phyloP scores from a whole-genome alignment of 2,113 vertebrate species.

The Aspidoscelis tigris region DNA sequence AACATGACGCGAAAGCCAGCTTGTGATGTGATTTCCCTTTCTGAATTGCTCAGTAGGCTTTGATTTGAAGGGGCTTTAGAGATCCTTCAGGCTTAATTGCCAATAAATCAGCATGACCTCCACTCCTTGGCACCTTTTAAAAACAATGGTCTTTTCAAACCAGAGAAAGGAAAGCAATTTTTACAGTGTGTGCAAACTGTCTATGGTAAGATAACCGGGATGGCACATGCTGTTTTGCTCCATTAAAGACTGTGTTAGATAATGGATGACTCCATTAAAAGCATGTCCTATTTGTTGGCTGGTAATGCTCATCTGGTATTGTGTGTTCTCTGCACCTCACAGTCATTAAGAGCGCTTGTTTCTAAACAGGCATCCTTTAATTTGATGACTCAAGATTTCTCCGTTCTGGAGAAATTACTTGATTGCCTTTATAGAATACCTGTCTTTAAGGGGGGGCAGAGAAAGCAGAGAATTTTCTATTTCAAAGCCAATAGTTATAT shows the following conservation, averaged over 20 bases:
- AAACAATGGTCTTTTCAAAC: slow-evolving; percentile 90
- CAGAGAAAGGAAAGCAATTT: slow-evolving; percentile 92
- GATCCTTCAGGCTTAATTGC: slow-evolving; percentile 95
- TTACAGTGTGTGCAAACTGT: slow-evolving; percentile 85
- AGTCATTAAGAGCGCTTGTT: slow-evolving; percentile 8
- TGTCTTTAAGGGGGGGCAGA: not conserved
- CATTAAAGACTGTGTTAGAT: slow-evolving; percentile 81
- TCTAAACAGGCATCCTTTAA: slow-evolving; percentile 51
- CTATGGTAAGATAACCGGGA: slow-evolving; percentile 84
- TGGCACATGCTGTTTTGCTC: slow-evolving; percentile 76
- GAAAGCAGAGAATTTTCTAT: not conserved
- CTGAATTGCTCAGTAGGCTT: slow-evolving; percentile 73
- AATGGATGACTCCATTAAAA: slow-evolving; percentile 92
- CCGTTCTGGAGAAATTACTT: slow-evolving; percentile 47
- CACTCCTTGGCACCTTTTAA: slow-evolving; percentile 78
- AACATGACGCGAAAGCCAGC: slow-evolving; percentile 58
- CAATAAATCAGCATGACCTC: slow-evolving; percentile 95
- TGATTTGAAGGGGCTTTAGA: slow-evolving; percentile 82
- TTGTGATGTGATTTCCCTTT: slow-evolving; percentile 62
- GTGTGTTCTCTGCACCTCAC: slow-evolving; percentile 63
- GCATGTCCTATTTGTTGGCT: slow-evolving; percentile 84
- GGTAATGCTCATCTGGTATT: slow-evolving; percentile 72
- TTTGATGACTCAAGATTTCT: slow-evolving; percentile 36
- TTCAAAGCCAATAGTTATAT: slow-evolving; percentile 39
- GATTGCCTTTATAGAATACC: slow-evolving; percentile 40